Conservation (phyloP, 2,797 vertebrate genomes). For the Sebastes iracundus region DNA sequence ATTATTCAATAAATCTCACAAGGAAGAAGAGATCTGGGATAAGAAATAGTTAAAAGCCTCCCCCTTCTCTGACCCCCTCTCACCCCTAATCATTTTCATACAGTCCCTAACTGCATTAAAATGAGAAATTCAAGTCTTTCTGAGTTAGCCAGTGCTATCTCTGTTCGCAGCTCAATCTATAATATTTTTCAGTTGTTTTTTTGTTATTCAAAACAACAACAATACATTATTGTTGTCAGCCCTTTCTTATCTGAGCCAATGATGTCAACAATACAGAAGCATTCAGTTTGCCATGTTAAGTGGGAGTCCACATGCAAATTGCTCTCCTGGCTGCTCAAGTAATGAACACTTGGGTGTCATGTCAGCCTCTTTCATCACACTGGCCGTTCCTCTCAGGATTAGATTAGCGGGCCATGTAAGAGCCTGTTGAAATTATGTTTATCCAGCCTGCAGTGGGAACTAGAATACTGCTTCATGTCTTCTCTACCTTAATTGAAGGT, state of each 20-base stretch:
- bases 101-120: constrained; percentile 14
- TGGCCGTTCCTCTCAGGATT: constrained; percentile 52
- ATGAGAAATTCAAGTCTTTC: constrained; percentile 41
- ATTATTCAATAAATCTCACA: neutral
- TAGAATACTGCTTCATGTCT: constrained; percentile 1
- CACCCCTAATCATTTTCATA: neutral
- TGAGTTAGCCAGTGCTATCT: constrained; percentile 25
- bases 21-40: neutral
- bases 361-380: constrained; percentile 61
- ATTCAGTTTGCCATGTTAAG: neutral
- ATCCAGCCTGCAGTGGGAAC: constrained; percentile 15
- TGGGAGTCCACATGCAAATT: neutral
- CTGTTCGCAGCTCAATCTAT: neutral
- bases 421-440: constrained; percentile 37
- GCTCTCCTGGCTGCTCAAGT: neutral
- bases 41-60: neutral
- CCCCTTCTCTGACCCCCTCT: neutral
- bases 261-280: neutral
- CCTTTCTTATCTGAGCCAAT: neutral
- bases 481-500: neutral
- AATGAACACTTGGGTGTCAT: constrained; percentile 39
- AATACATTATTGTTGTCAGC: neutral
- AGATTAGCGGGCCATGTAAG: constrained; percentile 32
- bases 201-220: neutral
- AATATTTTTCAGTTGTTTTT: neutral